Evolutionary conservation across 2,888 invertebrate species (phyloP).

Genomic region (Fragum fragum): DNA sequence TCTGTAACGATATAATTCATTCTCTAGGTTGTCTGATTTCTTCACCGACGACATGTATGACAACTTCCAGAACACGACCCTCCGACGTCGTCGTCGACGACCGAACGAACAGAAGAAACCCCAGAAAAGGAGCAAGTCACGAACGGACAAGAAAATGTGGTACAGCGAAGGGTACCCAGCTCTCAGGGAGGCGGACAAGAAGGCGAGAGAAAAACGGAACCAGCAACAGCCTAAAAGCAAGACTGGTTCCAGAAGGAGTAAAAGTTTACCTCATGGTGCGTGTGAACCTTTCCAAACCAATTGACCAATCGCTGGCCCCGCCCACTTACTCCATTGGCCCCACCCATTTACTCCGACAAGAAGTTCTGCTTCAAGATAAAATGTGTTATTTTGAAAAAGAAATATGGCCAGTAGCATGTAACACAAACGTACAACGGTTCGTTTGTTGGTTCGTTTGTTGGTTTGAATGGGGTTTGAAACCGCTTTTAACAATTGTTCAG

Average conservation of each 20-base stretch:
- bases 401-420: too few relatives aligned
- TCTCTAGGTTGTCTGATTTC: not conserved
- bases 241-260: conserved; percentile 21
- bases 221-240: conserved; percentile 14
- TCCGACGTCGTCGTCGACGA: not conserved
- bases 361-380: too few relatives aligned
- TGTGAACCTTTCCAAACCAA: too few relatives aligned
- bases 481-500: too few relatives aligned
- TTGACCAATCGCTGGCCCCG: too few relatives aligned
- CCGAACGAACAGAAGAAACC: not conserved
- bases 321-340: too few relatives aligned
- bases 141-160: conserved; percentile 31
- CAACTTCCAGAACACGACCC: conserved; percentile 20
- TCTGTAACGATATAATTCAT: too few relatives aligned
- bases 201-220: conserved; percentile 29
- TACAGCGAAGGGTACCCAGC: conserved; percentile 44
- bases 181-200: conserved; percentile 37
- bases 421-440: too few relatives aligned
- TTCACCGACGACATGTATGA: conserved; percentile 21
- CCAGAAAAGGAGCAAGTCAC: not conserved
- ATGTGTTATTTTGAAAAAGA: too few relatives aligned
- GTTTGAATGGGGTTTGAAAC: too few relatives aligned
- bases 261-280: conserved; percentile 52
- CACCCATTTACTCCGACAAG: too few relatives aligned
- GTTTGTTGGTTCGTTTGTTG: too few relatives aligned